Evolutionary conservation across 2,113 vertebrate genomes (phyloP).

Genomic region (Epinephelus moara): DNA sequence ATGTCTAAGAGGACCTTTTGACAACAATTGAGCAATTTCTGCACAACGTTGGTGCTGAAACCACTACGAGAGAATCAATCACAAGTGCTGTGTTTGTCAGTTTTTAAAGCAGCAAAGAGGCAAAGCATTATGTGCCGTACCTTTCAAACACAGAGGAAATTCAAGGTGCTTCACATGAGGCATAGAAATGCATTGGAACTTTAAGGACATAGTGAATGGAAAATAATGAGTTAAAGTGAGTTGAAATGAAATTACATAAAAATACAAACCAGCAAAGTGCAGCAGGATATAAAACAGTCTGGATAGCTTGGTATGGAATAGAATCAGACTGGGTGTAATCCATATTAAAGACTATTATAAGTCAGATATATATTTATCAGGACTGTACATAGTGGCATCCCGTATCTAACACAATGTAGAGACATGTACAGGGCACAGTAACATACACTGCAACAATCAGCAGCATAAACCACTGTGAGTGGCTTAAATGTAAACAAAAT

Average conservation of each 20-base stretch:
- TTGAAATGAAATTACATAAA: background rate
- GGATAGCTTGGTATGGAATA: background rate
- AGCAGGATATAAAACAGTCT: background rate
- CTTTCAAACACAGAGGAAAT: conserved; percentile 18
- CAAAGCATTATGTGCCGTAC: background rate
- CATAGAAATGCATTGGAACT: conserved; percentile 10
- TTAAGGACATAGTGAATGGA: background rate
- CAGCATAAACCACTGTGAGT: background rate
- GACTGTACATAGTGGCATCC: background rate
- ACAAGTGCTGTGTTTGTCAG: background rate
- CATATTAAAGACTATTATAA: background rate
- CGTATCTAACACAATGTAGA: background rate
- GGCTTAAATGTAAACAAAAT: too few relatives aligned
- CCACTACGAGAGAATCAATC: conserved; percentile 22
- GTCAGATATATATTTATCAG: background rate
- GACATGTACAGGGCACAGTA: background rate
- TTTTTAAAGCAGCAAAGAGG: conserved; percentile 7
- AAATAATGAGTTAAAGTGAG: background rate
- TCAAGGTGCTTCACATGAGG: background rate
- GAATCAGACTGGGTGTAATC: background rate
- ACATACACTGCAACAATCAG: background rate
- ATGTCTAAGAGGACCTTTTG: conserved; percentile 6
- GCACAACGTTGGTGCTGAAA: background rate
- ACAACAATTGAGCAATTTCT: background rate
- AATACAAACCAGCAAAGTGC: background rate